A percentile compares a stretch with the other conserved stretches of the same genome.
phyloP scores from a whole-genome alignment of 2,888 invertebrate genomes.

The Xestia rhomboidea region DNA sequence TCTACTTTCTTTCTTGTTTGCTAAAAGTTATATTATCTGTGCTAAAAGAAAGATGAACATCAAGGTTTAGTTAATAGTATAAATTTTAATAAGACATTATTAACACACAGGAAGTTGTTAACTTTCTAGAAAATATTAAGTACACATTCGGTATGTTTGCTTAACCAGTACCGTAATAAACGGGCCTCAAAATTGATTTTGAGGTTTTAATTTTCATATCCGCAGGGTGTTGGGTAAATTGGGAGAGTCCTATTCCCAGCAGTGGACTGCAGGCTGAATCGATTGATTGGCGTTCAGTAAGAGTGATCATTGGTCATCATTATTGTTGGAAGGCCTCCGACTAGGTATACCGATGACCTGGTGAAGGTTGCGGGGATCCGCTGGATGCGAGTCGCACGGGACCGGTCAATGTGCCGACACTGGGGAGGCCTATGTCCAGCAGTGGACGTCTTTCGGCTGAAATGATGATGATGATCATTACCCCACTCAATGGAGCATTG shows the following conservation, averaged over 20 bases:
- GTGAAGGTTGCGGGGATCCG: too few relatives aligned
- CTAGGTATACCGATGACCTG: too few relatives aligned
- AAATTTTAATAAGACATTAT: slow-evolving; percentile 4
- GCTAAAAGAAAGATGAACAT: slow-evolving; percentile 2
- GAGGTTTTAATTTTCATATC: not conserved
- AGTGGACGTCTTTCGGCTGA: too few relatives aligned
- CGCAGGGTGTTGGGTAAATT: not conserved
- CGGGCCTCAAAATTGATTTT: too few relatives aligned
- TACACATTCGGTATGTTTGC: not conserved
- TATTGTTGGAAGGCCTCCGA: too few relatives aligned
- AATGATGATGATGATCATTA: too few relatives aligned
- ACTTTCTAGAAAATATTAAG: slow-evolving; percentile 18
- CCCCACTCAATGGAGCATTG: too few relatives aligned
- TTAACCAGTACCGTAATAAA: not conserved
- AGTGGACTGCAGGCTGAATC: not conserved
- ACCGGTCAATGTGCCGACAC: too few relatives aligned
- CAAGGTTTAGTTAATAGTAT: not conserved
- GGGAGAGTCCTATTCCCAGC: not conserved
- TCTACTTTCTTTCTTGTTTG: slow-evolving; percentile 10
- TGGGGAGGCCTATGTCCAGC: too few relatives aligned
- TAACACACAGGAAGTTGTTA: slow-evolving; percentile 23
- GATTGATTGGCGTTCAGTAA: not conserved
- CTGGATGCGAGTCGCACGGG: too few relatives aligned
- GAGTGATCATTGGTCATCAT: not conserved
- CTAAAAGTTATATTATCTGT: too few relatives aligned